phyloP scores from a whole-genome alignment of 2,888 invertebrate species.

The Drosophila anomelani region DNA sequence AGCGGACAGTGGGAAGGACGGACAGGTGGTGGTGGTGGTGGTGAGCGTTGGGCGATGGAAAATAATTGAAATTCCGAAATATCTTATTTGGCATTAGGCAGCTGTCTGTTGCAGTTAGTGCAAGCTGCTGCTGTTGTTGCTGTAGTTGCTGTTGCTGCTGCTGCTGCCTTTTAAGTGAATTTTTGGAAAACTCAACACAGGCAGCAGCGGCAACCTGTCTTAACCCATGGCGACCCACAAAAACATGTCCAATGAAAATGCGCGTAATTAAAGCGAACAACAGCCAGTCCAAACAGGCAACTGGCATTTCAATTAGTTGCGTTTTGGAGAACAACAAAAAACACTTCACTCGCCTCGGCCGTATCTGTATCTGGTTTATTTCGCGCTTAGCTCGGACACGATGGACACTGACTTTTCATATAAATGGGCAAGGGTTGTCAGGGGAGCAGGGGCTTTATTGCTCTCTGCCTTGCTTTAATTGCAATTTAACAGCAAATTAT shows the following conservation, averaged over 20 bases:
- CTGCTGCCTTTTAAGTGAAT: conserved; percentile 33
- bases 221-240: conserved; percentile 76
- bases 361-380: conserved; percentile 56
- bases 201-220: conserved; percentile 65
- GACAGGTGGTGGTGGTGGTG: conserved; percentile 17
- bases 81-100: conserved; percentile 69
- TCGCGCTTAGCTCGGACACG: conserved; percentile 28
- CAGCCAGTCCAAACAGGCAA: conserved; percentile 44
- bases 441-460: conserved; percentile 3
- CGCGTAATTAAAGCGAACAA: conserved; percentile 67
- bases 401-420: conserved; percentile 18
- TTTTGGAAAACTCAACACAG: conserved; percentile 54
- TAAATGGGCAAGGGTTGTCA: conserved; percentile 8
- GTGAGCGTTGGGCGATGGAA: conserved; percentile 46
- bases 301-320: conserved; percentile 79
- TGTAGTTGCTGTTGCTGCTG: background rate
- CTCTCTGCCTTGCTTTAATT: conserved; percentile 42
- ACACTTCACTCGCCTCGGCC: conserved; percentile 1
- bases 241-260: conserved; percentile 68
- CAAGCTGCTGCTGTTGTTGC: background rate
- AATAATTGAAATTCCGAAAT: conserved; percentile 74
- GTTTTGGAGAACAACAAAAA: conserved; percentile 47
- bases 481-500: conserved; percentile 54
- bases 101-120: conserved; percentile 19
- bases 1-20: conserved; percentile 24